Evolutionary conservation across 1,140 invertebrate genomes (phyloP).

Genomic region (Drosophila ohnishii): DNA sequence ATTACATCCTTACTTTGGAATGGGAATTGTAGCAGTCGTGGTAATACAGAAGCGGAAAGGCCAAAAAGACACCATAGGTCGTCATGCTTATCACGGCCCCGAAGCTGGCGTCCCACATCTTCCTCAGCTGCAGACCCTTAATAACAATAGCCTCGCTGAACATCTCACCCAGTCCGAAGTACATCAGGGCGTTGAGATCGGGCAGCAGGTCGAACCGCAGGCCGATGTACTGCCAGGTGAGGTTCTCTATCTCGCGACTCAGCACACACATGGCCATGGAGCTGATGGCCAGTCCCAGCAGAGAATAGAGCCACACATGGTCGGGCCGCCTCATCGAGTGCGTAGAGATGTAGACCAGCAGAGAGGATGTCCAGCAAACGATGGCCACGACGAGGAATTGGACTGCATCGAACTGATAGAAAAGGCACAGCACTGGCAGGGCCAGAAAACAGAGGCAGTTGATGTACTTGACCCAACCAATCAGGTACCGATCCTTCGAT

Average conservation of each 20-base stretch:
- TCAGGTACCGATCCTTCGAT: background rate
- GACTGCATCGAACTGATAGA: background rate
- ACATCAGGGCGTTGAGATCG: slow-evolving; percentile 22
- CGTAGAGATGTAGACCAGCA: slow-evolving; percentile 22
- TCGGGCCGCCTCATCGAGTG: slow-evolving; percentile 29
- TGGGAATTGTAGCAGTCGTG: slow-evolving; percentile 23
- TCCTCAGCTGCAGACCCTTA: background rate
- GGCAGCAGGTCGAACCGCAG: slow-evolving; percentile 5
- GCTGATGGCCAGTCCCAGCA: slow-evolving; percentile 13
- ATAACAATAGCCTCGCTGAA: slow-evolving; percentile 16
- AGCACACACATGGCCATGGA: slow-evolving; percentile 19
- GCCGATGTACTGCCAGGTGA: slow-evolving; percentile 48
- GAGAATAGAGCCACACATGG: background rate
- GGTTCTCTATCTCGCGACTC: slow-evolving; percentile 31
- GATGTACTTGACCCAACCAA: slow-evolving; percentile 23
- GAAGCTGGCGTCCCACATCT: slow-evolving; percentile 28
- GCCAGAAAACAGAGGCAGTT: slow-evolving; percentile 3
- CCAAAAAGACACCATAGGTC: slow-evolving; percentile 24
- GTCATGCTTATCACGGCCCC: slow-evolving; percentile 32
- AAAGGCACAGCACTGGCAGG: slow-evolving; percentile 29
- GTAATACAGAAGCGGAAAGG: slow-evolving; percentile 27
- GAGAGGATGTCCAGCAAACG: slow-evolving; percentile 11
- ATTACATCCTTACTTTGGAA: slow-evolving; percentile 3
- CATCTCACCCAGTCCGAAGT: slow-evolving; percentile 24
- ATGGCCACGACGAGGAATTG: background rate